Conservation (phyloP, 37 sponge, comb jelly and placozoan species). For the Spongilla lacustris region DNA sequence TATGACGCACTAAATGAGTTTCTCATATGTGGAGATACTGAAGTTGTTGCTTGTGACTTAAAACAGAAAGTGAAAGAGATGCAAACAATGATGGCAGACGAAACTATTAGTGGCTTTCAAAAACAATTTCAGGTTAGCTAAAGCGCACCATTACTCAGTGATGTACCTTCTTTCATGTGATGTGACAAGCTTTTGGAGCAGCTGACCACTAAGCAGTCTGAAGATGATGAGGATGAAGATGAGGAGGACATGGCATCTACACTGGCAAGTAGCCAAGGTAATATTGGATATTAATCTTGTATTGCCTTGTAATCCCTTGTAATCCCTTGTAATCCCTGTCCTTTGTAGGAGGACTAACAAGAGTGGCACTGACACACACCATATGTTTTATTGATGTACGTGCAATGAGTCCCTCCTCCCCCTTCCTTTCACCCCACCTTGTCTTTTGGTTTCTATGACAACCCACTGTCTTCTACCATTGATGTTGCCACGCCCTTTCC, state of each 20-base stretch:
- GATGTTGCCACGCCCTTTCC: not conserved
- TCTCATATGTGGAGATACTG: conserved; percentile 18
- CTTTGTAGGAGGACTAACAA: not conserved
- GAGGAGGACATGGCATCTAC: not conserved
- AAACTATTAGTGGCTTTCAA: conserved; percentile 7
- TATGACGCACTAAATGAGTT: conserved; percentile 9
- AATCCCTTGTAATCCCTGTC: not conserved
- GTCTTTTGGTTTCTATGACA: not conserved
- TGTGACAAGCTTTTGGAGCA: not conserved
- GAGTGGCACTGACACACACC: not conserved
- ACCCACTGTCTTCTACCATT: not conserved
- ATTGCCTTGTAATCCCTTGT: not conserved
- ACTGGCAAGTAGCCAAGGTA: not conserved
- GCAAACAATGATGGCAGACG: not conserved
- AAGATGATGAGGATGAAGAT: not conserved
- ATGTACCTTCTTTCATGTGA: not conserved
- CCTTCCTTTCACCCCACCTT: not conserved
- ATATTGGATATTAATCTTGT: no score
- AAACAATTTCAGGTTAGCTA: conserved; percentile 14
- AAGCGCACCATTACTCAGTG: not conserved
- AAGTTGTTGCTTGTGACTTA: not conserved
- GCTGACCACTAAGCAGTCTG: not conserved
- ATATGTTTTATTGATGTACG: not conserved
- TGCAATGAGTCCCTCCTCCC: not conserved
- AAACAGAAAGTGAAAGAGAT: not conserved